Percentiles rank a stretch among this genome's conserved stretches.
Conservation (phyloP, 2,113 vertebrate species). For the Gymnobelideus leadbeateri region DNA sequence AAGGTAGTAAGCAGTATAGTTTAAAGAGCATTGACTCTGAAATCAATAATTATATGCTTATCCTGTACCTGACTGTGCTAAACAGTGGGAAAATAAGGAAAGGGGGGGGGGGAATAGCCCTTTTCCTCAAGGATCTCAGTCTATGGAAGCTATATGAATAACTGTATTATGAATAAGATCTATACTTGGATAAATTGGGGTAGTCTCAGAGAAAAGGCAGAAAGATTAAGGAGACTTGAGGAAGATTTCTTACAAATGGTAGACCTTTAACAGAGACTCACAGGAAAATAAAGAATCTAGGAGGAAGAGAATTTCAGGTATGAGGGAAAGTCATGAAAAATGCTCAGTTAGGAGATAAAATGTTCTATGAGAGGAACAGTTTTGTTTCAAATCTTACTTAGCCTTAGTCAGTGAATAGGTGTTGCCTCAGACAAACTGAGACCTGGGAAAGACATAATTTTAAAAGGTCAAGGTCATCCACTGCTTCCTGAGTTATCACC, state of each 20-base stretch:
- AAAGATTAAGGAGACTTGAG: not conserved
- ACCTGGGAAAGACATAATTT: no score
- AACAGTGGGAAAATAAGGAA: not conserved
- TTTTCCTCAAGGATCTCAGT: not conserved
- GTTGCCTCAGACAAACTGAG: no score
- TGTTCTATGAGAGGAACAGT: no score
- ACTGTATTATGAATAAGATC: not conserved
- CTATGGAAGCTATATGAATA: not conserved
- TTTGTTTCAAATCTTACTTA: no score
- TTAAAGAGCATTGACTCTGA: not conserved
- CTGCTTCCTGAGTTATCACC: no score
- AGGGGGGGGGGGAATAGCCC: not conserved
- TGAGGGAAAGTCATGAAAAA: no score
- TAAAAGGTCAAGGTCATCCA: no score
- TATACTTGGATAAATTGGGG: not conserved
- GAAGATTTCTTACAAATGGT: not conserved
- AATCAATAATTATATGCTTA: not conserved
- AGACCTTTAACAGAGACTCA: not conserved
- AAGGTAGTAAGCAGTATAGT: not conserved
- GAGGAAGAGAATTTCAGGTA: no score
- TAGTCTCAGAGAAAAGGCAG: not conserved
- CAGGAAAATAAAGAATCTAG: no score
- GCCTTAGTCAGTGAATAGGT: no score
- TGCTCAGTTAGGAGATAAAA: no score
- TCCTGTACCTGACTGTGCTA: not conserved